Base-by-base conservation (phyloP, 2,888 invertebrate species). In the Hyposoter didymator region DNA sequence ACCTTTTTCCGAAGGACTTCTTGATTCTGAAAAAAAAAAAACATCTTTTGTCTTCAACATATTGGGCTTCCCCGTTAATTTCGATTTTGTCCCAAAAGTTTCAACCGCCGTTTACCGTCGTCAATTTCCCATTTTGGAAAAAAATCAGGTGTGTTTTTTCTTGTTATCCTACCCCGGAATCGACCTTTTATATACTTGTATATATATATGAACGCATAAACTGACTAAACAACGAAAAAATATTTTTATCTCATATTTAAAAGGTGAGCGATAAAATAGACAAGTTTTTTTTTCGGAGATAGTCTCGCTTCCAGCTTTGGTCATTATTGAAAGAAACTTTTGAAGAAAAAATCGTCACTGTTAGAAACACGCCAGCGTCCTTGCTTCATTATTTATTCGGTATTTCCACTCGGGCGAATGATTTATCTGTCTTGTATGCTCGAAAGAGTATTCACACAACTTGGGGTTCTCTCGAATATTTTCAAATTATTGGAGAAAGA, bases 1-100 rank as follows among this genome's bases (percentile, higher is more conserved):
- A 75, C 79, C 78, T 73, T 84, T 83, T 80, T 80, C 74, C 80
- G 70, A 80, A 80, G 85, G 78, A 84, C 80, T 74, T 80, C 70
- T 52, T 78, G 64, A 45, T 43, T 67, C 81, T 45, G 75, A 69
- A 81, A 67, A 70, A 78, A 78, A 78, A 82, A 28, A 55, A 80
- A 76, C 73, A 79, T 80, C 84, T 84, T 85, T 74, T 84, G 49
- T 80, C 81, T 82, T 75, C 19, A 64, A 69, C 82, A 59, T 43
- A 35, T 47, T 32, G 55, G 47, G 28, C 43, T 43, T 76, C 83
- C 83, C 81, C 80, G 83, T 86, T 86, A 84, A 84, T 81, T 81
- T 81, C 76, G 80, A 73, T 78, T 84, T 83, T 84, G 49, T 22
- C 47, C 55, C 69, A 32, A 52, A 78, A 76, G 22, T 45, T 69